Evolutionary conservation across 2,113 vertebrate genomes (phyloP), one percentile per base, ranked within the genome.

Genomic region (Anhinga rufa): DNA sequence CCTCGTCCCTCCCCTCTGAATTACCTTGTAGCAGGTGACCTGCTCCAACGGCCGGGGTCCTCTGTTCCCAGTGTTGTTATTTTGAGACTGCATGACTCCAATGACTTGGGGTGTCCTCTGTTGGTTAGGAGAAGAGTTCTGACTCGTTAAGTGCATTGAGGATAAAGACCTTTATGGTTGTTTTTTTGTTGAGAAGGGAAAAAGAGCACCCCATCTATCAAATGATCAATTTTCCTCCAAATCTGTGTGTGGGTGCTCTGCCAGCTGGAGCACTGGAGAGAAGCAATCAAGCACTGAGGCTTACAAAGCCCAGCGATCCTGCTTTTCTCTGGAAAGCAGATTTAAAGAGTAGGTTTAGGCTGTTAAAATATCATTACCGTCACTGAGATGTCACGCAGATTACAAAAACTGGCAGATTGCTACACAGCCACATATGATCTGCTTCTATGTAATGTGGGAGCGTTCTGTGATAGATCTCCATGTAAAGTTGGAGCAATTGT

Each of bases 1-100:
- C 49, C 76, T 55, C 4, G 2, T 51, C 55, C 42, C 36, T 82
- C 8, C 61, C 70, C 64, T 61, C 36, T 8, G 5, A 83, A 96
- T 98, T 96, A 99, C 99, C 99, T 99, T 99, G 96, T 99, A 99
- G 97, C 99, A 99, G 22, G 99, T 99, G 97, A 99, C 99, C 97
- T 99, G 99, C 96, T 99, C 99, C 97, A 99, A 93, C 0, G 99
- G 99, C 66, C 99, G 98, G 57, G 99, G 99, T 76, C 99, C 99
- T 96, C 99, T 98, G 97, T 98, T 99, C 64, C 98, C 98, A 17
- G 97, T 92, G 77, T 98, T 98, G 98, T 99, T 98, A 86, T 98
- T 99, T 91, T 99, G 99, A 95, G 97, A 98, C 70, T 98, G 99
- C 97, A 97, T 96, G 38, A 98, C 97, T 86, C 98, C 98, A 3